Evolutionary conservation across 2,113 vertebrate genomes (phyloP).

Genomic region (Ariopsis seemanni): DNA sequence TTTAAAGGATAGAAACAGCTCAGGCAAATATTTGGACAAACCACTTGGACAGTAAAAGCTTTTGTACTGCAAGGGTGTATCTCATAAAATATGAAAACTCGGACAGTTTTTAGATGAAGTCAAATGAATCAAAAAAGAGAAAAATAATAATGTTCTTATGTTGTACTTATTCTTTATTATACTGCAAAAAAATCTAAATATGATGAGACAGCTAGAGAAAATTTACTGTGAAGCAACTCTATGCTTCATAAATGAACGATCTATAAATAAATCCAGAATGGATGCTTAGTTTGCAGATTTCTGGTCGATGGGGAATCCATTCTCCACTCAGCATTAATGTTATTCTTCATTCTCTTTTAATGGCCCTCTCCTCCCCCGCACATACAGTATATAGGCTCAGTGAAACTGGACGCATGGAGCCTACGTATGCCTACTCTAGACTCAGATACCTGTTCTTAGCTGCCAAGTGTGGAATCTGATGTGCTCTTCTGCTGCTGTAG

Average conservation of each 20-base stretch:
- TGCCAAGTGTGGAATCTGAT: background rate
- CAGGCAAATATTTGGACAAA: background rate
- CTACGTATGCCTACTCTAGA: background rate
- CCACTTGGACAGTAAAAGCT: background rate
- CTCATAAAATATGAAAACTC: background rate
- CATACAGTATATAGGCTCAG: background rate
- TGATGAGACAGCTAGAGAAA: slow-evolving; percentile 3
- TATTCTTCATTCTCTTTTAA: slow-evolving; percentile 38
- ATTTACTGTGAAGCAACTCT: slow-evolving; percentile 19
- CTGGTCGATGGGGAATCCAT: slow-evolving; percentile 28
- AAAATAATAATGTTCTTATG: background rate
- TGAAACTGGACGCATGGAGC: background rate
- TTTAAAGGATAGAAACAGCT: background rate
- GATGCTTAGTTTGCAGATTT: slow-evolving; percentile 26
- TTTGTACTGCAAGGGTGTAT: background rate
- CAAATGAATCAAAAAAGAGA: background rate
- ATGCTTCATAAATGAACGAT: slow-evolving; percentile 16
- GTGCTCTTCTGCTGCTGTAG: background rate
- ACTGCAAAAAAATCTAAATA: slow-evolving; percentile 4
- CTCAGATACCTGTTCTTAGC: background rate
- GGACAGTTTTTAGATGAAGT: background rate
- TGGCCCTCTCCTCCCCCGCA: background rate
- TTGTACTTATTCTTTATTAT: slow-evolving; percentile 1
- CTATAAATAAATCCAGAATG: slow-evolving; percentile 44
- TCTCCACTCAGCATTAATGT: slow-evolving; percentile 31